Evolutionary conservation across 2,888 invertebrate genomes (phyloP), one percentile per base, ranked within the genome.

Genomic region (Ophioninae sp.): DNA sequence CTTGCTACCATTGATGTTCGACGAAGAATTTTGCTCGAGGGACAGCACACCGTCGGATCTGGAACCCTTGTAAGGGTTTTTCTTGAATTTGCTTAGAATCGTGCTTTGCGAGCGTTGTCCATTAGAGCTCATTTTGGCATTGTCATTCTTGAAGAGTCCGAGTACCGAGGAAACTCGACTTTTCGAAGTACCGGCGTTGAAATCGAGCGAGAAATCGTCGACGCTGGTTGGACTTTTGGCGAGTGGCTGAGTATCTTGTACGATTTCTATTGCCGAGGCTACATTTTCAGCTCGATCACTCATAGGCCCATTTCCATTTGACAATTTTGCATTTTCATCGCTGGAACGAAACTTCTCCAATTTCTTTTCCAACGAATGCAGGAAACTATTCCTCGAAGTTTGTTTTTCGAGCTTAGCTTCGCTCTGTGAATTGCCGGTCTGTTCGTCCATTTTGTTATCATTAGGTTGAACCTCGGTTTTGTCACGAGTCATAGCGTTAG

Each of bases 111-210:
- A 23, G 30, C 89, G 86, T 2, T 85, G 76, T 0, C 86, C 86
- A 8, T 84, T 87, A 6, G 85, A 37, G 50, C 62, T 23, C 68
- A 87, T 83, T 37, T 88, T 89, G 30, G 88, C 82, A 17, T 90
- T 86, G 65, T 93, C 93, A 61, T 96, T 96, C 87, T 96, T 96
- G 87, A 97, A 96, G 3, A 97, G 93, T 0, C 97, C 96, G 80
- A 97, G 93, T 65, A 97, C 96, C 88, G 95, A 95, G 90, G 95
- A 96, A 0, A 97, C 96, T 3, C 96, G 96, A 13, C 95, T 95
- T 61, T 95, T 96, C 7, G 83, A 23, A 5, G 79, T 59, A 88
- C 89, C 91, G 56, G 87, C 84, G 30, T 92, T 93, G 56, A 91
- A 92, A 78, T 87, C 93, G 69, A 94, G 89, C 79, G 93, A 94